phyloP scores from a whole-genome alignment of 2,888 invertebrate species.

The Agrilus cyanescens region DNA sequence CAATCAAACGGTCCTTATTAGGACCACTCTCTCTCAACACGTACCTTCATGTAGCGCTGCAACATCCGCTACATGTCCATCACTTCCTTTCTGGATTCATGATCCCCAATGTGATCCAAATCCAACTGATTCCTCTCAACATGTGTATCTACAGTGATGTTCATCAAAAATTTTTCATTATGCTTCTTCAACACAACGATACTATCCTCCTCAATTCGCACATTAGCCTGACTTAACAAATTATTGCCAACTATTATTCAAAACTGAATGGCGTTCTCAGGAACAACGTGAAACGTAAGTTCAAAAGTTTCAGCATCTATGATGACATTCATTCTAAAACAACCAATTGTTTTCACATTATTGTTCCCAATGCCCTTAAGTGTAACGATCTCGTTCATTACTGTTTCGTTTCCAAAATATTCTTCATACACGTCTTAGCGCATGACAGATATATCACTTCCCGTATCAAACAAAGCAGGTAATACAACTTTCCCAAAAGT shows the following conservation, averaged over 20 bases:
- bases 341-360: constrained; percentile 5
- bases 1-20: too few species aligned
- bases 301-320: constrained; percentile 1
- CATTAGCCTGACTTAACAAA: neutral
- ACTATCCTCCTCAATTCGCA: neutral
- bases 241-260: constrained; percentile 7
- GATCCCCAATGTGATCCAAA: neutral
- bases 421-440: too few species aligned
- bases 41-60: too few species aligned
- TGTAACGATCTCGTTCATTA: constrained; percentile 3
- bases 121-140: neutral
- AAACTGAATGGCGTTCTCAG: constrained; percentile 4
- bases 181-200: neutral
- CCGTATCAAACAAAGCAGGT: constrained; percentile 9
- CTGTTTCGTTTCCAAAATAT: too few species aligned
- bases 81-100: neutral
- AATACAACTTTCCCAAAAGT: too few species aligned
- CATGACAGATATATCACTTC: constrained; percentile 5
- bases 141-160: neutral
- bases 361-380: constrained; percentile 5
- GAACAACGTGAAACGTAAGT: constrained; percentile 6
- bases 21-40: too few species aligned
- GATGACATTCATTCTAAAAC: constrained; percentile 1
- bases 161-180: neutral
- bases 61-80: too few species aligned